Evolutionary conservation across 2,113 vertebrate genomes (phyloP).

Genomic region (Passer montanus): DNA sequence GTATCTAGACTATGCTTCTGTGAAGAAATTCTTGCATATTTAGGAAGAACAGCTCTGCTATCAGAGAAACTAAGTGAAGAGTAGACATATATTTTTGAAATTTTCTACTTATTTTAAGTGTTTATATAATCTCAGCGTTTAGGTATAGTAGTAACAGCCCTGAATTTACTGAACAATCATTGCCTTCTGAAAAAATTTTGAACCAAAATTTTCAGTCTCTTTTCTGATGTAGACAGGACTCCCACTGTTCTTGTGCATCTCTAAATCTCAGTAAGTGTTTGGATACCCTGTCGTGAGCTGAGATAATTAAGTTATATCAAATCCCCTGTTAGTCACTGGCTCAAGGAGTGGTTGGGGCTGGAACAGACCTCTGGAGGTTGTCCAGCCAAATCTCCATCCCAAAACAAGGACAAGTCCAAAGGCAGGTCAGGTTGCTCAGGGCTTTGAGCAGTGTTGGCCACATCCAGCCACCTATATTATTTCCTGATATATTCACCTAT

Average conservation of each 20-base stretch:
- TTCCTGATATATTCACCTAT: neutral
- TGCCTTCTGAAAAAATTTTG: neutral
- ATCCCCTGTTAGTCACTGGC: neutral
- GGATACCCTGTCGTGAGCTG: neutral
- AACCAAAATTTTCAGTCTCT: neutral
- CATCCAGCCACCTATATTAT: neutral
- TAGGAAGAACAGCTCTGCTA: neutral
- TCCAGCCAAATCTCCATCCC: neutral
- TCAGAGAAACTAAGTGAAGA: neutral
- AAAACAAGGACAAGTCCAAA: neutral
- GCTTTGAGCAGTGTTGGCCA: neutral
- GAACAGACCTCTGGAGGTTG: neutral
- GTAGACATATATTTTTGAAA: neutral
- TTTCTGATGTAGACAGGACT: neutral
- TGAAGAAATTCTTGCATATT: neutral
- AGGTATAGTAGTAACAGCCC: neutral
- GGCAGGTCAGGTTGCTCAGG: neutral
- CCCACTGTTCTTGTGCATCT: neutral
- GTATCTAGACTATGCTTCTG: neutral
- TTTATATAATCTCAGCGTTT: neutral
- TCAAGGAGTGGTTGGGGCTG: neutral
- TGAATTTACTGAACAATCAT: neutral
- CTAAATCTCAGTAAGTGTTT: neutral
- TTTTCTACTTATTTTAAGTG: neutral
- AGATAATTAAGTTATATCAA: neutral